Base-by-base conservation (phyloP, 1,140 invertebrate genomes). In the Tetragnatha versicolor region DNA sequence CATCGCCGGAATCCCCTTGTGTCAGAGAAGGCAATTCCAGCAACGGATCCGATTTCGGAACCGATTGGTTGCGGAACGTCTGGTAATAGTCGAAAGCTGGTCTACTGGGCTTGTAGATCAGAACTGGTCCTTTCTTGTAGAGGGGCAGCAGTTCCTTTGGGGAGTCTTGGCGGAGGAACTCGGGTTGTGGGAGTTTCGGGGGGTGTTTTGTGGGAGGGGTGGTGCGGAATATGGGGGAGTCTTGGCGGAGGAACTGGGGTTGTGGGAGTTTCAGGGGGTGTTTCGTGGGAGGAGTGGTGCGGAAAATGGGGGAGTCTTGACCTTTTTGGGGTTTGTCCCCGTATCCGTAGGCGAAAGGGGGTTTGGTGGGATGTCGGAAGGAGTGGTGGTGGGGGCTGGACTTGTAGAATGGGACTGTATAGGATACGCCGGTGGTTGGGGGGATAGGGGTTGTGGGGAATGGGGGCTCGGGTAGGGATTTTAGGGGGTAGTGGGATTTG, bases 291-390 rank as follows among this genome's bases (percentile, higher is more conserved):
- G 20, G 42, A 33, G 35, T 61, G 29, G 65, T 60, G 1, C 73
- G 22, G 42, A 77, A 77, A n/a, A 77, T 29, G 14, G 73, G 73
- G 22, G 61, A 42, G 20, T 77, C 73, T 17, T 39, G 42, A 12
- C 73, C 39, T 29, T 65, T 51, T 10, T 77, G 55, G 33, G 73
- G 73, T 27, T 77, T 77, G 20, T 77, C 73, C 6, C 73, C 73
- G 12, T 53, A 77, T 6, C 60, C 73, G 25, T 77, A 77, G 1
- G 55, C 66, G 27, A 60, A 69, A 12, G 65, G 65, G 7, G 53
- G 63, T 33, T 79, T 79, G n/a, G 53, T 60, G 4, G 55, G 65
- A 35, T 65, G 66, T 0, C 53, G 51, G 17, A 14, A 14, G 22
- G 22, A 51, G 29, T 22, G n/a, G 10, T 22, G 68, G 22, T 33